Percentiles rank a stretch among this genome's conserved stretches.
Conservation (phyloP, 37 sponge, comb jelly and placozoan genomes). For the Aplysina aerophoba region DNA sequence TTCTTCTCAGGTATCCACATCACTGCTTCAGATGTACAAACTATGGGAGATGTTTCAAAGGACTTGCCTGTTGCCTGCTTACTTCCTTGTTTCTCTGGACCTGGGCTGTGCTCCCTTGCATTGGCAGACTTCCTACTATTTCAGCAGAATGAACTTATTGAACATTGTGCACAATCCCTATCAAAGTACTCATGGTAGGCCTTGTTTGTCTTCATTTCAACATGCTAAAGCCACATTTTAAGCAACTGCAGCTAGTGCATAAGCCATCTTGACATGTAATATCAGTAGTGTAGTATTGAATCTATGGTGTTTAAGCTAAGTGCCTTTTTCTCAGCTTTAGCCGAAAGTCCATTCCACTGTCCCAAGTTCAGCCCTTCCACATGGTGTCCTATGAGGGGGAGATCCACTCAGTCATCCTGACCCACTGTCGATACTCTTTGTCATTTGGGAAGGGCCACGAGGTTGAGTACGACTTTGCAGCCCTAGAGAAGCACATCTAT, state of each 20-base stretch:
- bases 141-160: conserved; percentile 72
- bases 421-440: conserved; percentile 80
- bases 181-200: background rate
- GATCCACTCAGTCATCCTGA: conserved; percentile 56
- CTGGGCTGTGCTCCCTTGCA: conserved; percentile 57
- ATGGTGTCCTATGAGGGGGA: conserved; percentile 66
- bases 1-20: conserved; percentile 43
- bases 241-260: too few species aligned
- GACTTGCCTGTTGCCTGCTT: conserved; percentile 59
- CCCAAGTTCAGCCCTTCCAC: conserved; percentile 57
- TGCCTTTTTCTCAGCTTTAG: background rate
- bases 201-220: background rate
- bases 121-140: conserved; percentile 64
- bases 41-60: conserved; percentile 10
- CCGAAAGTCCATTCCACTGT: conserved; percentile 50
- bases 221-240: too few species aligned
- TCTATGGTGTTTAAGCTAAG: too few species aligned
- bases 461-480: conserved; percentile 57
- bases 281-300: too few species aligned
- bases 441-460: conserved; percentile 60
- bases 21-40: conserved; percentile 32
- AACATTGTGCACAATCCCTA: conserved; percentile 23
- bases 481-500: conserved; percentile 74
- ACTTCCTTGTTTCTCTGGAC: conserved; percentile 60
- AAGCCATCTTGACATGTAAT: too few species aligned